Percentiles rank a stretch among this genome's conserved stretches.
Evolutionary conservation across 1,140 invertebrate species (phyloP).

Genomic region (Drosophila dunni): DNA sequence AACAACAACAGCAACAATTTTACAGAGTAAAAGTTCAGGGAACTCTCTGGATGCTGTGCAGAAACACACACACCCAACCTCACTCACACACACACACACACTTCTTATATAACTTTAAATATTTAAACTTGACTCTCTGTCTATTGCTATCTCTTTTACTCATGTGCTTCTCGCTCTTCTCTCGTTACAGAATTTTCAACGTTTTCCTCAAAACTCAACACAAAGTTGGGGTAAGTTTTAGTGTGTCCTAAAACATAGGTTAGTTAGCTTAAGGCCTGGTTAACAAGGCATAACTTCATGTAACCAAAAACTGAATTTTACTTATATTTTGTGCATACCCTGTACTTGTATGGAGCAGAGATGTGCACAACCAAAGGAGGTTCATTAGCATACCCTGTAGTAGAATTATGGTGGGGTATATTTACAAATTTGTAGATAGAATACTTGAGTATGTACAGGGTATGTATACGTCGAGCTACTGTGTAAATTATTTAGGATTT

Average conservation of each 20-base stretch:
- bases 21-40: conserved; percentile 36
- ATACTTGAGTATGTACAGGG: too few species aligned
- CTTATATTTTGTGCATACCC: not conserved
- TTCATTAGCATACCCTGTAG: too few species aligned
- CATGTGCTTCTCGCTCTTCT: conserved; percentile 4
- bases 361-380: too few species aligned
- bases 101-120: conserved; percentile 12
- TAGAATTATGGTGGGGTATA: too few species aligned
- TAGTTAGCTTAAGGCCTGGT: conserved; percentile 1
- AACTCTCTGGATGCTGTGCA: conserved; percentile 20
- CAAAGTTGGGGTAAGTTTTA: conserved; percentile 37
- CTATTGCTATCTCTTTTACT: not conserved
- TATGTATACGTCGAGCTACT: too few species aligned
- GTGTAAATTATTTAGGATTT: too few species aligned
- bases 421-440: too few species aligned
- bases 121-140: conserved; percentile 5
- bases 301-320: not conserved
- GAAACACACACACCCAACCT: not conserved
- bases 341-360: not conserved
- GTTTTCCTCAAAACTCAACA: conserved; percentile 2
- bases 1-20: conserved; percentile 28
- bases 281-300: not conserved
- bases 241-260: conserved; percentile 7
- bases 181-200: conserved; percentile 25
- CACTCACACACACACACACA: not conserved